Evolutionary conservation across 2,888 invertebrate genomes (phyloP).

Genomic region (Colostygia pectinataria): DNA sequence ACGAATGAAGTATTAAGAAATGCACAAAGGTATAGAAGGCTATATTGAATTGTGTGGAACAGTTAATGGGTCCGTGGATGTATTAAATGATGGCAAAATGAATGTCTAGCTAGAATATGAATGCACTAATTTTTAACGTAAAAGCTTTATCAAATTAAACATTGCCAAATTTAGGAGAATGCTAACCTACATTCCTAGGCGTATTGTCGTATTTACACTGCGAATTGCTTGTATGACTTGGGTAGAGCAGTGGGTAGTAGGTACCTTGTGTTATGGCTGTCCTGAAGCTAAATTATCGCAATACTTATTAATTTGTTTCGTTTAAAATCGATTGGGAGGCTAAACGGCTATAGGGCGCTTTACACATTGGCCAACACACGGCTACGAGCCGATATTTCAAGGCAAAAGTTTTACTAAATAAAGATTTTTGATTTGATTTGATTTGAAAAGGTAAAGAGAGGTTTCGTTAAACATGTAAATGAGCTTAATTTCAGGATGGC

Average conservation of each 20-base stretch:
- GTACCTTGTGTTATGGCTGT: neutral
- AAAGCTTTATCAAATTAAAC: constrained; percentile 50
- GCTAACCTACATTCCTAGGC: constrained; percentile 69
- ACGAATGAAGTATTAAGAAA: constrained; percentile 18
- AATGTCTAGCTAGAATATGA: constrained; percentile 29
- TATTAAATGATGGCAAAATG: constrained; percentile 28
- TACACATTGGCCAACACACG: no score
- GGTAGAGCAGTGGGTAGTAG: constrained; percentile 44
- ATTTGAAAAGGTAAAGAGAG: no score
- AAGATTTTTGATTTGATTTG: no score
- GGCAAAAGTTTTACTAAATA: no score
- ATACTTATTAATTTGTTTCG: neutral
- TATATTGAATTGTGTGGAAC: constrained; percentile 43
- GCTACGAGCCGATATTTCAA: no score
- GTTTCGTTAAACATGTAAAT: no score
- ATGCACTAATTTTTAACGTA: constrained; percentile 40
- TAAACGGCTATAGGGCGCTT: neutral
- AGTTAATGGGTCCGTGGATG: constrained; percentile 35
- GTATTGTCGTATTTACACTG: constrained; percentile 44
- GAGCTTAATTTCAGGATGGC: neutral
- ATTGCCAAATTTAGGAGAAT: constrained; percentile 66
- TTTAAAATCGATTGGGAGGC: neutral
- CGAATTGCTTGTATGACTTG: constrained; percentile 32
- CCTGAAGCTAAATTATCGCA: neutral
- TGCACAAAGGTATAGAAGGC: constrained; percentile 31